phyloP scores from a whole-genome alignment of 2,797 vertebrate species.

The Pangasius macronema region DNA sequence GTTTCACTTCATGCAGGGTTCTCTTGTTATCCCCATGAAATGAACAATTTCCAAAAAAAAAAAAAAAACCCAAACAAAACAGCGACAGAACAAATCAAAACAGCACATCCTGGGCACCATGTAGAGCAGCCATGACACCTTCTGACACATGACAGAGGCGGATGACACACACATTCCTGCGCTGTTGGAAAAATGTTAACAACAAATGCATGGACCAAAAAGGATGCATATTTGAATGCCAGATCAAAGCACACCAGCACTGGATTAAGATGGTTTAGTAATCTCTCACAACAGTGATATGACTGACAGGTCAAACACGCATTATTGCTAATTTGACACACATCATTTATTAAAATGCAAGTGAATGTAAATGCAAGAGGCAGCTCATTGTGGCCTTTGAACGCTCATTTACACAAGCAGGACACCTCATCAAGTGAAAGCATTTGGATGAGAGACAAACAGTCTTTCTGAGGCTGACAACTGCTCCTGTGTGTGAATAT shows the following conservation, averaged over 20 bases:
- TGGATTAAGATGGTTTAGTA: slow-evolving; percentile 12
- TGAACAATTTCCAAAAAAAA: slow-evolving; percentile 1
- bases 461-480: background rate
- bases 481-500: slow-evolving; percentile 12
- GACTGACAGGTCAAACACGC: slow-evolving; percentile 48
- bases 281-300: slow-evolving; percentile 41
- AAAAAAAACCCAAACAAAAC: slow-evolving; percentile 12
- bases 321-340: slow-evolving; percentile 10
- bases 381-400: slow-evolving; percentile 5
- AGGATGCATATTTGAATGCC: background rate
- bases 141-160: slow-evolving; percentile 40
- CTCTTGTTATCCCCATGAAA: slow-evolving; percentile 29
- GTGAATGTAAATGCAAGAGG: slow-evolving; percentile 31
- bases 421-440: slow-evolving; percentile 35
- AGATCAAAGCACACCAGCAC: slow-evolving; percentile 16
- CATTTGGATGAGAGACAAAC: slow-evolving; percentile 51
- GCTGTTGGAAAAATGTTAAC: slow-evolving; percentile 32
- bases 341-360: slow-evolving; percentile 16
- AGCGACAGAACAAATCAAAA: slow-evolving; percentile 43
- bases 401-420: slow-evolving; percentile 19
- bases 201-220: slow-evolving; percentile 39
- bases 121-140: slow-evolving; percentile 38
- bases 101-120: slow-evolving; percentile 32
- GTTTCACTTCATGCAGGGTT: slow-evolving; percentile 47
- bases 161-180: slow-evolving; percentile 42